Percentiles rank a stretch among this genome's conserved stretches.
phyloP scores from a whole-genome alignment of 2,113 vertebrate species.

The Fregata magnificens region DNA sequence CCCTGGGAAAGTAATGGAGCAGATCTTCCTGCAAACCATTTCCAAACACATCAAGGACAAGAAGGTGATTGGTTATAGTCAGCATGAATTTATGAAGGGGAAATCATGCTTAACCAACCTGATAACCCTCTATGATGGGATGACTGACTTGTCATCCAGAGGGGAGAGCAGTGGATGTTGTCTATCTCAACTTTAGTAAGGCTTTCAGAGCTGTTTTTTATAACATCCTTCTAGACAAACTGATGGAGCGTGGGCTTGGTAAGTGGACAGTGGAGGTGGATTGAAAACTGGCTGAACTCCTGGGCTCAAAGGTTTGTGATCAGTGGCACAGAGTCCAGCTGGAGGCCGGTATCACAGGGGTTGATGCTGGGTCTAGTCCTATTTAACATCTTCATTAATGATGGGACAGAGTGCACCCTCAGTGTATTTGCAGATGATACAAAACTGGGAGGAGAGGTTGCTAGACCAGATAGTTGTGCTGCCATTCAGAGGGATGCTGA shows the following conservation, averaged over 20 bases:
- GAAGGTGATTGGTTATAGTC: not conserved
- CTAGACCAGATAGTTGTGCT: not conserved
- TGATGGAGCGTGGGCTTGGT: not conserved
- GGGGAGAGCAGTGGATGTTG: not conserved
- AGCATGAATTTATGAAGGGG: not conserved
- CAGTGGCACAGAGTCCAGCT: not conserved
- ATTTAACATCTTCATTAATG: not conserved
- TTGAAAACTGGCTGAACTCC: not conserved
- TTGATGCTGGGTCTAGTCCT: not conserved
- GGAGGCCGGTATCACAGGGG: not conserved
- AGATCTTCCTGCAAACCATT: not conserved
- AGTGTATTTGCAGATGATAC: not conserved
- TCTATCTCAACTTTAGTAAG: not conserved
- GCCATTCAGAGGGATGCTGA: not conserved
- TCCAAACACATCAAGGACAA: not conserved
- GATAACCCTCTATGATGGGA: not conserved
- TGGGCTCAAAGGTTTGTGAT: not conserved
- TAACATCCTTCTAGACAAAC: not conserved
- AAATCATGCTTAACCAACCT: not conserved
- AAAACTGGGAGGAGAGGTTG: not conserved
- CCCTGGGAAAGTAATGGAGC: not conserved
- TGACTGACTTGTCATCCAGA: not conserved
- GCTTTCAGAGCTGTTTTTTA: not conserved
- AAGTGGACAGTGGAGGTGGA: not conserved
- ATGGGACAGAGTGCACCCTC: not conserved